phyloP scores from a whole-genome alignment of 2,888 invertebrate species.

The Sepiola atlantica region DNA sequence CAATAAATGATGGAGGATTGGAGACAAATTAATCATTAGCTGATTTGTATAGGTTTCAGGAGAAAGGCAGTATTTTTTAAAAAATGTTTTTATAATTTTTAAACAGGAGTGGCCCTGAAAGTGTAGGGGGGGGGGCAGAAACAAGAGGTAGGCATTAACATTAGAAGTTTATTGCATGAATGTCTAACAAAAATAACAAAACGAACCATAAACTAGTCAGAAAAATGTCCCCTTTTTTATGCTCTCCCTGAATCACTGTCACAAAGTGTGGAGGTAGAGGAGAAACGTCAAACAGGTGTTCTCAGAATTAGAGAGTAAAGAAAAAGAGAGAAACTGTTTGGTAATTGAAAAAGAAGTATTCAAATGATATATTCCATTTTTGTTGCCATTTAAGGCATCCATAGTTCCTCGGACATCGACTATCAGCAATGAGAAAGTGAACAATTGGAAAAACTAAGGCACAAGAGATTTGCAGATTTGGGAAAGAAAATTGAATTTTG shows the following conservation, averaged over 20 bases:
- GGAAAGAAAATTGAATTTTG: not conserved
- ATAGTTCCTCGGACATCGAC: not conserved
- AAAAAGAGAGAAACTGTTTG: not conserved
- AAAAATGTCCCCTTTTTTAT: not conserved
- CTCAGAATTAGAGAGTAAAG: no score
- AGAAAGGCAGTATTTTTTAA: not conserved
- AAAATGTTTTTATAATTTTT: not conserved
- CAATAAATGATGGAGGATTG: not conserved
- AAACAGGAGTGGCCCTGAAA: no score
- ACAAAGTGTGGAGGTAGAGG: no score
- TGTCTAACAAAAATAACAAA: not conserved
- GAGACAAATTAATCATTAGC: not conserved
- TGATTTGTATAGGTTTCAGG: not conserved
- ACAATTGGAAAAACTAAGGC: not conserved
- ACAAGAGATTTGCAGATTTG: not conserved
- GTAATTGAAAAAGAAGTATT: not conserved
- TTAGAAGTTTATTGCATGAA: not conserved
- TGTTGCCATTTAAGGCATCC: not conserved
- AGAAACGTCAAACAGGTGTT: no score
- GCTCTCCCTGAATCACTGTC: no score
- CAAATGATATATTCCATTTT: slow-evolving; percentile 14
- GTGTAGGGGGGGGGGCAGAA: not conserved
- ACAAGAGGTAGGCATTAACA: not conserved
- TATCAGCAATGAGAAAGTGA: not conserved
- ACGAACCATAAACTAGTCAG: not conserved